phyloP scores from a whole-genome alignment of 2,797 vertebrate species.

The Mus minutoides region DNA sequence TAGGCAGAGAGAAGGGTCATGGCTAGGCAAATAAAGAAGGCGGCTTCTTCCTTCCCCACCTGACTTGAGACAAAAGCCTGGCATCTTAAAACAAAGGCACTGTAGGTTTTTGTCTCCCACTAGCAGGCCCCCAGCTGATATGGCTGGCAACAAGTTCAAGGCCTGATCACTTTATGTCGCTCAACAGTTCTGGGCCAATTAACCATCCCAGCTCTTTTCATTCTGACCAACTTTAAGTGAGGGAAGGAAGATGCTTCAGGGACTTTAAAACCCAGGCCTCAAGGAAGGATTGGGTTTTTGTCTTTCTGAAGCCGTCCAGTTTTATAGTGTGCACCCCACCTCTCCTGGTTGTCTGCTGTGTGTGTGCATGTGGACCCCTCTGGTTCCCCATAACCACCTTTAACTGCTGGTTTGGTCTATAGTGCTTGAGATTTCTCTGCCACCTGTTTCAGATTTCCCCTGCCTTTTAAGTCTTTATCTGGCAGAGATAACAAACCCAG shows the following conservation, averaged over 20 bases:
- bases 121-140: background rate
- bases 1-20: background rate
- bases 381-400: background rate
- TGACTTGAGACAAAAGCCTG: background rate
- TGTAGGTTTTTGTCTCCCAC: background rate
- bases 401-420: background rate
- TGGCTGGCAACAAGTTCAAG: background rate
- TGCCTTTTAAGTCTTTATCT: background rate
- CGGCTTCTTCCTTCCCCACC: background rate
- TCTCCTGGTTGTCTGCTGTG: background rate
- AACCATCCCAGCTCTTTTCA: background rate
- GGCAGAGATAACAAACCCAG: background rate
- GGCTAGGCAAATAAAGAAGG: background rate
- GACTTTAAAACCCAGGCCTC: background rate
- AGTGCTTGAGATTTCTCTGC: background rate
- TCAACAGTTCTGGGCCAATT: background rate
- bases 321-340: too few species aligned
- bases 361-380: background rate
- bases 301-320: background rate
- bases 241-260: background rate
- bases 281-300: background rate
- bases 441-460: background rate
- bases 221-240: background rate
- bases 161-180: background rate
- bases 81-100: background rate